Evolutionary conservation across 2,113 vertebrate species (phyloP).

Genomic region (Apodemus speciosus): DNA sequence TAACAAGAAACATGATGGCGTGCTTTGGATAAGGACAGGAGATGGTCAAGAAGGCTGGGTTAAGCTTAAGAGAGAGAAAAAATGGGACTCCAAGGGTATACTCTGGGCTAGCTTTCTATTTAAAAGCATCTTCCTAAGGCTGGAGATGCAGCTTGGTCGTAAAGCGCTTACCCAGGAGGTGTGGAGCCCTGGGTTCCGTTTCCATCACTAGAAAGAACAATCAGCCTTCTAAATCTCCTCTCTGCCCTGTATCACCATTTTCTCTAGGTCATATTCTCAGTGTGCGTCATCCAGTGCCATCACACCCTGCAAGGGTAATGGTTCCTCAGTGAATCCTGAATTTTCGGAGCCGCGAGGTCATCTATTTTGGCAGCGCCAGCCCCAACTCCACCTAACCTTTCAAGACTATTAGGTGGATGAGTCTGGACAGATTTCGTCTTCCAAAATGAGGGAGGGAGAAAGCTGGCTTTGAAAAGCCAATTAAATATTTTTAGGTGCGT

Average conservation of each 20-base stretch:
- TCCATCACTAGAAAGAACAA: background rate
- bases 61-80: background rate
- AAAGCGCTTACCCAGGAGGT: background rate
- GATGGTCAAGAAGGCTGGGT: background rate
- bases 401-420: conserved; percentile 23
- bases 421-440: background rate
- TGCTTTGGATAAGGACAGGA: background rate
- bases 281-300: background rate
- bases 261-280: background rate
- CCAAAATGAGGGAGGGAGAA: background rate
- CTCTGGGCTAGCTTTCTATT: background rate
- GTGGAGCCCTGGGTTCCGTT: background rate
- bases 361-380: background rate
- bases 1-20: background rate
- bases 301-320: background rate
- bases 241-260: background rate
- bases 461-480: background rate
- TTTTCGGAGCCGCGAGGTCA: background rate
- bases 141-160: no score
- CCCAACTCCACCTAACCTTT: background rate
- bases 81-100: no score
- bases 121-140: background rate
- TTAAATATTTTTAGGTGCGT: background rate
- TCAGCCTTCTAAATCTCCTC: background rate
- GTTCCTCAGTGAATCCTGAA: background rate